Evolutionary conservation across 2,888 invertebrate genomes (phyloP).

Genomic region (Villa cingulata): DNA sequence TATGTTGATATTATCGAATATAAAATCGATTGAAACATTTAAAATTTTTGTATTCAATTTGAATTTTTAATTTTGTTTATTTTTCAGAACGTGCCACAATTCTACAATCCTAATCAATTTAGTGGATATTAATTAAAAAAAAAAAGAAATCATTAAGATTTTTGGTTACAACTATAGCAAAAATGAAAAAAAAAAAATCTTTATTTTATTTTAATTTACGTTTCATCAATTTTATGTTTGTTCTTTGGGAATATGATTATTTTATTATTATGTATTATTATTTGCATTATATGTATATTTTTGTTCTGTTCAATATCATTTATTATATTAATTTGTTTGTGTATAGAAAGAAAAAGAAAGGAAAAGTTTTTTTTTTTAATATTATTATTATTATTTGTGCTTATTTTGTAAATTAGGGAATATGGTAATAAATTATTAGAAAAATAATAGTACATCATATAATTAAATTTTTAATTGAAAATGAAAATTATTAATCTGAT

Average conservation of each 20-base stretch:
- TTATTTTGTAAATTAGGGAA: not conserved
- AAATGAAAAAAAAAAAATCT: not conserved
- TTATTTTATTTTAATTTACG: too few species aligned
- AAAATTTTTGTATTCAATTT: too few species aligned
- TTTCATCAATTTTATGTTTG: too few species aligned
- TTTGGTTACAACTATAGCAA: too few species aligned
- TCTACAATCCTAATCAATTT: conserved; percentile 21
- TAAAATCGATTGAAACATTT: too few species aligned
- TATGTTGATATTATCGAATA: too few species aligned
- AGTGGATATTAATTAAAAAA: conserved; percentile 10
- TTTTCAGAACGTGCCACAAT: conserved; percentile 18
- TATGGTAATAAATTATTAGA: not conserved
- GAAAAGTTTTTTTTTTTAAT: not conserved
- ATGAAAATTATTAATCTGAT: not conserved
- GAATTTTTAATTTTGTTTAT: not conserved
- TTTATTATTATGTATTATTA: too few species aligned
- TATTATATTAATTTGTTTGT: too few species aligned
- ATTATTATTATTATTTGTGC: not conserved
- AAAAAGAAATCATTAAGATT: not conserved
- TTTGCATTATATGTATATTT: too few species aligned
- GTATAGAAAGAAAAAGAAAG: too few species aligned
- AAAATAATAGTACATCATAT: not conserved
- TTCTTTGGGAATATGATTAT: too few species aligned
- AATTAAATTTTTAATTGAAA: not conserved
- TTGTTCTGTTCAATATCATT: too few species aligned